Percentiles rank a stretch among this genome's conserved stretches.
Conservation (phyloP, 2,113 vertebrate genomes). For the Prunella himalayana region DNA sequence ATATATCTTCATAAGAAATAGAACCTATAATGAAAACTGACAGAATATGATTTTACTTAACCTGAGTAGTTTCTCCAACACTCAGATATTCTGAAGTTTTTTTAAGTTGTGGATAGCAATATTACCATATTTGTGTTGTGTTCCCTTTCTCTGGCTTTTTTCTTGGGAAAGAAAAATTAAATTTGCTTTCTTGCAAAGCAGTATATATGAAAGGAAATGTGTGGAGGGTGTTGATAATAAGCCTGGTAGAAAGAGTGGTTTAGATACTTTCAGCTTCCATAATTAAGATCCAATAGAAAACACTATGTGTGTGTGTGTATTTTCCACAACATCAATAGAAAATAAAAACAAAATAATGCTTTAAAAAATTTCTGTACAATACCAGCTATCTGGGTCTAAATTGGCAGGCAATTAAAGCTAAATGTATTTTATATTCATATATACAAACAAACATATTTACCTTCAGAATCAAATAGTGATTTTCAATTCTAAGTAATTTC, state of each 20-base stretch:
- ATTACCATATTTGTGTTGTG: background rate
- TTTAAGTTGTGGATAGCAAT: background rate
- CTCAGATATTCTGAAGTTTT: background rate
- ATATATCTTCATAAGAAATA: background rate
- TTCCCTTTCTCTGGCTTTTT: background rate
- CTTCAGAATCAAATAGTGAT: background rate
- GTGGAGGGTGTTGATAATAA: background rate
- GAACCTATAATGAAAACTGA: background rate
- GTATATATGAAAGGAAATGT: background rate
- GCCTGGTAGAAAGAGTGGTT: background rate
- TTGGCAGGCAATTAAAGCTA: background rate
- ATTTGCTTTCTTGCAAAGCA: background rate
- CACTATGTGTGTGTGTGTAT: background rate
- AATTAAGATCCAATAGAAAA: background rate
- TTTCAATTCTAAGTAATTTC: constrained; percentile 18
- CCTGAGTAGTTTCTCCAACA: background rate
- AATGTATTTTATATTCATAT: background rate
- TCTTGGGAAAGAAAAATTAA: background rate
- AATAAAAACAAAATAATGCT: background rate
- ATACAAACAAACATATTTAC: background rate
- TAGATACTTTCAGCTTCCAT: background rate
- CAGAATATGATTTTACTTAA: background rate
- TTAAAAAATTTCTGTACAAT: background rate
- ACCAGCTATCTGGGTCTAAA: background rate
- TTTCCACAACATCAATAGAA: background rate